phyloP scores from a whole-genome alignment of 2,797 vertebrate genomes.

The Anomalospiza imberbis region DNA sequence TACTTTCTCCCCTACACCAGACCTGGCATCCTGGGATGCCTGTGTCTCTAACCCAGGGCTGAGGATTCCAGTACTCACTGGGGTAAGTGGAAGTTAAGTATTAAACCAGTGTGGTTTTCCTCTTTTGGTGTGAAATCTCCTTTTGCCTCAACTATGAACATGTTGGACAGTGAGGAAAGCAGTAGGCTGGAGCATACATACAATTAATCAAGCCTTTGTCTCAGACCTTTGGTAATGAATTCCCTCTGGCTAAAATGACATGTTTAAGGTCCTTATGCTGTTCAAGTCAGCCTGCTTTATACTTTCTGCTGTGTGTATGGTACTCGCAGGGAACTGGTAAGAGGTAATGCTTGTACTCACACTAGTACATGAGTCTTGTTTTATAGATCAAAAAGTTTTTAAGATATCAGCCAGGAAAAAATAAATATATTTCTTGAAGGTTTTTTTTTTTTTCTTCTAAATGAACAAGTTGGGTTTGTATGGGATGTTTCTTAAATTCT shows the following conservation, averaged over 20 bases:
- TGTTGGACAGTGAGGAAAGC: neutral
- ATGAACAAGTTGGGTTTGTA: neutral
- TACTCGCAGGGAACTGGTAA: neutral
- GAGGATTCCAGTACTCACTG: neutral
- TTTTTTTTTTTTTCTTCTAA: neutral
- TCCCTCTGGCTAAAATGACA: neutral
- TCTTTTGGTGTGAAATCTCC: constrained; percentile 1
- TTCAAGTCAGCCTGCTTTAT: neutral
- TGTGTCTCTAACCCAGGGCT: neutral
- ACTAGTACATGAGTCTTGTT: neutral
- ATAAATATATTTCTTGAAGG: neutral
- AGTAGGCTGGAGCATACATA: neutral
- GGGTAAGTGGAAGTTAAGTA: neutral
- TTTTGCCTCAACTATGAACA: neutral
- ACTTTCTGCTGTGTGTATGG: neutral
- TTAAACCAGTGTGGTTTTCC: neutral
- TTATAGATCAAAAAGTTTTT: neutral
- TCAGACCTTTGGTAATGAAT: neutral
- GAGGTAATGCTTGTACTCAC: neutral
- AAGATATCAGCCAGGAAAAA: neutral
- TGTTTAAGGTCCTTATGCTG: neutral
- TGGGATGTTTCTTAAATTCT: neutral
- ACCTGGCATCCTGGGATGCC: neutral
- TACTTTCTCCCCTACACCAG: neutral
- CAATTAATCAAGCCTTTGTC: neutral